phyloP scores from a whole-genome alignment of 2,113 vertebrate genomes.

The Puntigrus tetrazona region DNA sequence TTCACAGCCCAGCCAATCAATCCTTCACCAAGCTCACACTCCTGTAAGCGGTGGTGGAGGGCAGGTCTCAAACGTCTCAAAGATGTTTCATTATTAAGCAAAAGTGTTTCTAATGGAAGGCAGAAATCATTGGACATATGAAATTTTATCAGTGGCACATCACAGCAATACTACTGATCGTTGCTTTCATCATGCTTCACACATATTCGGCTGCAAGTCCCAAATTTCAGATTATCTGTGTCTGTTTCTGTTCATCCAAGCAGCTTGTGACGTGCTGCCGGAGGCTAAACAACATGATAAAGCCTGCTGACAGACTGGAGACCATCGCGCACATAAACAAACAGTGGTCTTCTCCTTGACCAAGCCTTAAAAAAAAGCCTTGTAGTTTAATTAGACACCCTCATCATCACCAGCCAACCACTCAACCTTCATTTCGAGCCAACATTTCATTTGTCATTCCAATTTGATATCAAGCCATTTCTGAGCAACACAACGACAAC shows the following conservation, averaged over 20 bases:
- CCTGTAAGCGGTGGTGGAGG: neutral
- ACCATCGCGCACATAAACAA: conserved; percentile 24
- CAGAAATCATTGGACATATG: conserved; percentile 15
- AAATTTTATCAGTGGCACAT: conserved; percentile 40
- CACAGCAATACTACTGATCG: conserved; percentile 20
- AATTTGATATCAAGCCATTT: conserved; percentile 48
- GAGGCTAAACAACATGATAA: conserved; percentile 67
- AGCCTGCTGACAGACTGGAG: conserved; percentile 39
- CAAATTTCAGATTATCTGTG: conserved; percentile 63
- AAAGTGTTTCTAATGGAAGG: conserved; percentile 34
- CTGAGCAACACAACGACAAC: conserved; percentile 42
- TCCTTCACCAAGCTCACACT: conserved; percentile 22
- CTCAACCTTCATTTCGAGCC: conserved; percentile 59
- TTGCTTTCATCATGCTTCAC: conserved; percentile 47
- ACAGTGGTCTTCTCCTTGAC: conserved; percentile 36
- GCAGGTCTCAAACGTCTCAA: neutral
- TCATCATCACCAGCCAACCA: conserved; percentile 61
- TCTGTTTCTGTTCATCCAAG: conserved; percentile 61
- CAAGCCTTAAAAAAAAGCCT: conserved; percentile 47
- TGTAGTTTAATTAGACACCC: conserved; percentile 62
- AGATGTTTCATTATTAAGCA: conserved; percentile 41
- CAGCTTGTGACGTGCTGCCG: conserved; percentile 63
- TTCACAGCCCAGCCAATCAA: conserved; percentile 56
- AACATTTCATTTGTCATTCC: conserved; percentile 59
- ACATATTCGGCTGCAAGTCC: conserved; percentile 38